Percentiles rank a stretch among this genome's conserved stretches.
These are phyloP conservation scores for Theretra japonica DNA, from an alignment of 2,888 invertebrate genomes.

Conservation along the genomic window DNA sequence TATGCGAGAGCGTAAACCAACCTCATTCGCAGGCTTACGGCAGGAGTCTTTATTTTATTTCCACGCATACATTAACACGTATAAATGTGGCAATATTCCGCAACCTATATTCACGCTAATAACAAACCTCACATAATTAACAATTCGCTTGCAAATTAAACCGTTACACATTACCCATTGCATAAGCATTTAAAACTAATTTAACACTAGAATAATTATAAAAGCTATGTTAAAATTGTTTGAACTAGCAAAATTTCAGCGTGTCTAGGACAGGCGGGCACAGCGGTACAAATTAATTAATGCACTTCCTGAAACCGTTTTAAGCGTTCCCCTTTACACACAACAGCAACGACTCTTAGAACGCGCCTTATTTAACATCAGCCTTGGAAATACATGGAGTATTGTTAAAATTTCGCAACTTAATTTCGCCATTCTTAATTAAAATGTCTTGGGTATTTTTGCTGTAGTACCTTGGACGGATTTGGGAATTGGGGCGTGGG, in stretches of 20 bases:
- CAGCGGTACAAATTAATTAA: conserved; percentile 28
- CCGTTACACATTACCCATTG: conserved; percentile 10
- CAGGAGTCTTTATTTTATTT: not conserved
- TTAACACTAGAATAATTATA: conserved; percentile 22
- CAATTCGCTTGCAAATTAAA: conserved; percentile 14
- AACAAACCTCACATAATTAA: conserved; percentile 26
- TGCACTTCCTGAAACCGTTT: conserved; percentile 28
- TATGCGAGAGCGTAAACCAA: not conserved
- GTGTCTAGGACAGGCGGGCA: conserved; percentile 49
- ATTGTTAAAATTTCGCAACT: conserved; percentile 4
- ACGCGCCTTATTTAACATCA: conserved; percentile 6
- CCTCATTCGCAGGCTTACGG: not conserved
- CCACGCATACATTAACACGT: not conserved
- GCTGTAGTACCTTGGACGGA: conserved; percentile 1
- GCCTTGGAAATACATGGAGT: conserved; percentile 13
- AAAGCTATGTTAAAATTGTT: conserved; percentile 22
- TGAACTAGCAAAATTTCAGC: conserved; percentile 33
- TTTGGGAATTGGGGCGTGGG: not conserved
- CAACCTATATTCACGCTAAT: conserved; percentile 11
- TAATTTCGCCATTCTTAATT: conserved; percentile 5
- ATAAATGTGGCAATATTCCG: not conserved
- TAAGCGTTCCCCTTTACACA: conserved; percentile 18
- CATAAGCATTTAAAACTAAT: conserved; percentile 24
- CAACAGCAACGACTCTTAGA: conserved; percentile 22
- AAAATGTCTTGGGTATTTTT: not conserved